A percentile compares a stretch with the other conserved stretches of the same genome.
These are phyloP conservation scores for Neolamprologus longior DNA, from an alignment of 2,113 vertebrate species.

Conservation along the genomic window DNA sequence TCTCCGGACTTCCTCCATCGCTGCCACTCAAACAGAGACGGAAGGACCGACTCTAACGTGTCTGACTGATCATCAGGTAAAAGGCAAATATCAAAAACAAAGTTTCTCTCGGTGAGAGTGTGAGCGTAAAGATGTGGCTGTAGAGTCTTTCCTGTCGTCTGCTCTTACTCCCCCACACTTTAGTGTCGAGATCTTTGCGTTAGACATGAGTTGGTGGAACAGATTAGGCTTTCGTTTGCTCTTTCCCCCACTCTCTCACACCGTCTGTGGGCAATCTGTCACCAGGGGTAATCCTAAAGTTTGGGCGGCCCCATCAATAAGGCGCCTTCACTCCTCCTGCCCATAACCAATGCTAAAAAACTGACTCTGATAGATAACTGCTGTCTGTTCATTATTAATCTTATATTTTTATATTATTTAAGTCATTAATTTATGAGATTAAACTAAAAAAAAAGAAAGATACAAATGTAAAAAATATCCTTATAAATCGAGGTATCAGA, in stretches of 20 bases:
- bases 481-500: neutral
- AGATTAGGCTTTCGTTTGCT: neutral
- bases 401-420: neutral
- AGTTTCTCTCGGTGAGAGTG: neutral
- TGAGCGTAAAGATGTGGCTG: neutral
- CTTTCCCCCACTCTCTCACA: neutral
- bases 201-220: neutral
- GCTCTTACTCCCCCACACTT: neutral
- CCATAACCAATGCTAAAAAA: neutral
- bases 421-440: neutral
- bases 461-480: rapidly evolving
- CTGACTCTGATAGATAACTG: neutral
- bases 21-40: neutral
- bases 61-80: neutral
- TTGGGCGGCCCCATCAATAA: neutral
- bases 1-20: neutral
- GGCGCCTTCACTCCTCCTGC: rapidly evolving
- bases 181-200: neutral
- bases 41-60: rapidly evolving
- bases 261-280: neutral
- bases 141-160: neutral
- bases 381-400: neutral
- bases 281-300: neutral
- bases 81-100: neutral
- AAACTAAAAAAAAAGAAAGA: neutral